phyloP scores from a whole-genome alignment of 2,113 vertebrate species.

The Lepus americanus region DNA sequence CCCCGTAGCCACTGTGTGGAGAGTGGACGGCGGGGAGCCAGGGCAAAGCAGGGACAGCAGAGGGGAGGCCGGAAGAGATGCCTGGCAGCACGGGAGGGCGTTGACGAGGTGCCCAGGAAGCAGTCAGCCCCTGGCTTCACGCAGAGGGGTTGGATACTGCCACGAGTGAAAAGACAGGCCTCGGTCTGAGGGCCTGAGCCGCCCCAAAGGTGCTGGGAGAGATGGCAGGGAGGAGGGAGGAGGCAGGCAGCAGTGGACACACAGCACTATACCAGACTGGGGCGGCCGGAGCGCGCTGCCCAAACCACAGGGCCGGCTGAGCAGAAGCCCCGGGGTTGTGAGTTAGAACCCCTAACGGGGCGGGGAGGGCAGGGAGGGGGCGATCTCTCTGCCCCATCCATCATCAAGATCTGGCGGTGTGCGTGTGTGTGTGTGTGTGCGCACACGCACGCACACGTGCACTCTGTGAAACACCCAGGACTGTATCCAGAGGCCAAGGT shows the following conservation, averaged over 20 bases:
- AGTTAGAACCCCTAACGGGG: neutral
- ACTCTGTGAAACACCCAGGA: neutral
- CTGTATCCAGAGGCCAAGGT: neutral
- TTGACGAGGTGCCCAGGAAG: neutral
- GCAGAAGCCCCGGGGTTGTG: neutral
- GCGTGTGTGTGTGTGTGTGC: neutral
- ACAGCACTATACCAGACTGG: no score
- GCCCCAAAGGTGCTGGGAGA: neutral
- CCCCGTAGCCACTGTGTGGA: neutral
- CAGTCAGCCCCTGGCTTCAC: neutral
- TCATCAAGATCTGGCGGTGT: neutral
- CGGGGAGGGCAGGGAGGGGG: no score
- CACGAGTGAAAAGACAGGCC: neutral
- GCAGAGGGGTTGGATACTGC: neutral
- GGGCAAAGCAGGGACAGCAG: neutral
- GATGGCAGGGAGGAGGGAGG: neutral
- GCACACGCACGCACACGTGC: no score
- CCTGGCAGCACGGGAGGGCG: fast-evolving
- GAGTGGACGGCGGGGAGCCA: neutral
- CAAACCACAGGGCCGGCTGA: fast-evolving
- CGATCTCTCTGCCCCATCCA: neutral
- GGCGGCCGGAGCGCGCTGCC: no score
- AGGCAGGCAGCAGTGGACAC: neutral
- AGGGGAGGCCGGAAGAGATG: neutral
- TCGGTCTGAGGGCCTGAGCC: neutral